phyloP scores from a whole-genome alignment of 2,888 invertebrate species.

The Sthenelais limicola region DNA sequence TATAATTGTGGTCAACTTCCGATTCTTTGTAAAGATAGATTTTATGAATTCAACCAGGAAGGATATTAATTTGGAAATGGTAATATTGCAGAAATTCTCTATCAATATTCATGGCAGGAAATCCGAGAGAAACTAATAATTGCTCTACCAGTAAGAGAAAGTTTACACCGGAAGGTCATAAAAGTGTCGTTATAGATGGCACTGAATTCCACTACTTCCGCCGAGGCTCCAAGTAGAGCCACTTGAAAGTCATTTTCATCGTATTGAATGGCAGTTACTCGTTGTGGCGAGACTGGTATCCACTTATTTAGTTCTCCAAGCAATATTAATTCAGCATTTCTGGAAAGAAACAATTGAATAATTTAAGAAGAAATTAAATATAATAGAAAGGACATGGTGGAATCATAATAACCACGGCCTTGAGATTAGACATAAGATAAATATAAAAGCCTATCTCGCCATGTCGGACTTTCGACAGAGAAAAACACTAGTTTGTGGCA shows the following conservation, averaged over 20 bases:
- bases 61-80: no score
- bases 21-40: no score
- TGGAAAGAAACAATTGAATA: not conserved
- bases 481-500: no score
- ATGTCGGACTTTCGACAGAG: no score
- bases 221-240: slow-evolving; percentile 38
- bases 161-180: not conserved
- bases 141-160: not conserved
- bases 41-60: no score
- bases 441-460: no score
- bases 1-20: no score
- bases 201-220: slow-evolving; percentile 40
- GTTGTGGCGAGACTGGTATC: slow-evolving; percentile 60
- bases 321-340: slow-evolving; percentile 29
- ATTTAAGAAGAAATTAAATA: not conserved
- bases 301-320: slow-evolving; percentile 52
- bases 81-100: no score
- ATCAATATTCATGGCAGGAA: no score
- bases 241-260: slow-evolving; percentile 36
- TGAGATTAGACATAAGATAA: no score
- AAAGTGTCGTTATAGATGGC: slow-evolving; percentile 5
- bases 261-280: slow-evolving; percentile 47
- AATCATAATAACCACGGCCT: no score
- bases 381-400: not conserved
- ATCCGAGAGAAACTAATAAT: slow-evolving; percentile 2